A percentile compares a stretch with the other conserved stretches of the same genome.
Conservation (phyloP, 2,797 vertebrate species). For the Myotis vivesi region DNA sequence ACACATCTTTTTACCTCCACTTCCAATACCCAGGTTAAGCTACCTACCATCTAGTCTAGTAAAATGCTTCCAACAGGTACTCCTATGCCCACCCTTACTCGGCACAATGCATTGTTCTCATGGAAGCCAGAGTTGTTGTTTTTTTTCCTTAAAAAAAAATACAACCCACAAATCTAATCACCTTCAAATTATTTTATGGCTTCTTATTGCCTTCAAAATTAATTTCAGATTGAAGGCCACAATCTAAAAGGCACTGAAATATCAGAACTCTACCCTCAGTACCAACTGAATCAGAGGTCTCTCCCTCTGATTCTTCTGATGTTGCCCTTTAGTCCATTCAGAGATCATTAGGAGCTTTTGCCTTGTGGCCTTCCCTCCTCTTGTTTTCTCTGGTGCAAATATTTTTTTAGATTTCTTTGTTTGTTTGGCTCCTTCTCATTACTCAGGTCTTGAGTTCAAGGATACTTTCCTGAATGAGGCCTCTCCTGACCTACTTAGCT, state of each 20-base stretch:
- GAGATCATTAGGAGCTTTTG: not conserved
- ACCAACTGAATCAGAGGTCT: not conserved
- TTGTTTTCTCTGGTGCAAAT: not conserved
- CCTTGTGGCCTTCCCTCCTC: not conserved
- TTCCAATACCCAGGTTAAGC: not conserved
- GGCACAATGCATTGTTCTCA: not conserved
- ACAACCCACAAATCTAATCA: not conserved
- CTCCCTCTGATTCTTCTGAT: not conserved
- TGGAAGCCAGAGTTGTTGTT: not conserved
- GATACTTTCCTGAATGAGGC: not conserved
- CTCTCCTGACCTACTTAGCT: not conserved
- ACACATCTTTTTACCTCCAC: not conserved
- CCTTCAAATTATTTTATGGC: not conserved
- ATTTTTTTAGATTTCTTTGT: not conserved
- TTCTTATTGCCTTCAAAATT: slow-evolving; percentile 1
- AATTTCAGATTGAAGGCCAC: slow-evolving; percentile 8
- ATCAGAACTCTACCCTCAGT: not conserved
- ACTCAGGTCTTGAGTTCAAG: not conserved
- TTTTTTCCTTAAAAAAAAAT: not conserved
- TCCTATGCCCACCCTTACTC: not conserved
- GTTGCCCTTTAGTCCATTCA: not conserved
- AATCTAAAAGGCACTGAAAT: not conserved
- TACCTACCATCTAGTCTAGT: not conserved
- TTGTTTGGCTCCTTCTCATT: not conserved
- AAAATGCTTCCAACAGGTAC: not conserved